Percentiles rank a stretch among this genome's conserved stretches.
Conservation (phyloP, 2,113 vertebrate species). For the Clarias batrachus region DNA sequence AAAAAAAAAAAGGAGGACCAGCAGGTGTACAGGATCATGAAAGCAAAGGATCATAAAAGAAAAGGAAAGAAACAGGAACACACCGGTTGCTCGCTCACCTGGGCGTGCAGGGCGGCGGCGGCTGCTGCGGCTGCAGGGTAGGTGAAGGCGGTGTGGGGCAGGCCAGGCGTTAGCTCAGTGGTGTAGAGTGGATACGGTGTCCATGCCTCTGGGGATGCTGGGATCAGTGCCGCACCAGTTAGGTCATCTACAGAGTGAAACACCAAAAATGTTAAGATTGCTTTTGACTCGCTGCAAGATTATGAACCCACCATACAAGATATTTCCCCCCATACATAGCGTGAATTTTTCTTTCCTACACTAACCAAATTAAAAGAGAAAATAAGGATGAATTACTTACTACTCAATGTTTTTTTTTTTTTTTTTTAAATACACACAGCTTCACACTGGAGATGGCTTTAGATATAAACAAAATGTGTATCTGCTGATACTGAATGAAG, state of each 20-base stretch:
- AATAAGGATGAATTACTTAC: no score
- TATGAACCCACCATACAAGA: no score
- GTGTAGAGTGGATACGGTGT: constrained; percentile 85
- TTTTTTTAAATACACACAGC: no score
- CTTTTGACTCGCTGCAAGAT: no score
- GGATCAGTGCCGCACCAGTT: constrained; percentile 83
- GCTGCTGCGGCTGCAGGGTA: constrained; percentile 79
- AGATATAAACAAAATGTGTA: no score
- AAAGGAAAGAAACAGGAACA: constrained; percentile 6
- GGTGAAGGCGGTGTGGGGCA: constrained; percentile 82
- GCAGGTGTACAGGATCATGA: background rate
- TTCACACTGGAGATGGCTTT: background rate
- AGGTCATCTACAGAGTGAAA: constrained; percentile 76
- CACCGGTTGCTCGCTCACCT: constrained; percentile 73
- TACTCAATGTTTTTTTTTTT: no score
- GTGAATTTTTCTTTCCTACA: background rate
- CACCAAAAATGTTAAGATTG: background rate
- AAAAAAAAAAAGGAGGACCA: background rate
- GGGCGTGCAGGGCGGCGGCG: constrained; percentile 80
- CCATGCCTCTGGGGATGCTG: constrained; percentile 83
- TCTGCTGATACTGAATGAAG: background rate
- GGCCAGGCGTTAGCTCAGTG: constrained; percentile 82
- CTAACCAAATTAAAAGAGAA: no score
- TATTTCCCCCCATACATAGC: background rate
- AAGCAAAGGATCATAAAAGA: background rate